Evolutionary conservation across 2,797 vertebrate genomes (phyloP).

Genomic region (Falco novaeseelandiae): DNA sequence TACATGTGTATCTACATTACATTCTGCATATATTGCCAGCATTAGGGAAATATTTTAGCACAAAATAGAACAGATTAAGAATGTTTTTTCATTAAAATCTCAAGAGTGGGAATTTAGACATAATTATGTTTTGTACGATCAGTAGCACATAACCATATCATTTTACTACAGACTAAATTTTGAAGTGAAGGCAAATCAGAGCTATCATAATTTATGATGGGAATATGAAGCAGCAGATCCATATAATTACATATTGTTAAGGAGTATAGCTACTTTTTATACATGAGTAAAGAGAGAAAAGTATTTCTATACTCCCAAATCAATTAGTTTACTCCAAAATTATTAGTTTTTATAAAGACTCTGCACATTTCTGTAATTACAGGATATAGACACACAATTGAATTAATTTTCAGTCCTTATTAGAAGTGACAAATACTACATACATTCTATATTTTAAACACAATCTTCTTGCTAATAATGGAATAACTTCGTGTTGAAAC

Average conservation of each 20-base stretch:
- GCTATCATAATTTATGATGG: not conserved
- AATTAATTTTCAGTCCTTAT: not conserved
- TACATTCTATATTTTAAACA: not conserved
- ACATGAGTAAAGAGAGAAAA: not conserved
- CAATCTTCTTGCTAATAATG: not conserved
- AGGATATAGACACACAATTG: not conserved
- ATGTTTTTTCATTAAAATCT: slow-evolving; percentile 23
- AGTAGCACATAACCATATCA: not conserved
- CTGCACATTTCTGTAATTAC: not conserved
- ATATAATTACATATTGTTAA: not conserved
- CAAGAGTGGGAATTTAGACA: not conserved
- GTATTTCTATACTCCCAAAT: not conserved
- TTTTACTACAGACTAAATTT: slow-evolving; percentile 19
- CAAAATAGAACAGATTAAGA: slow-evolving; percentile 4
- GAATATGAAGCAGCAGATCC: not conserved
- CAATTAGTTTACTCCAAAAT: not conserved
- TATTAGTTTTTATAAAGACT: not conserved
- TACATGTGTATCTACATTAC: not conserved
- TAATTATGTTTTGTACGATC: not conserved
- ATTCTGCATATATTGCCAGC: not conserved
- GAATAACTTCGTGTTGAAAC: slow-evolving; percentile 1
- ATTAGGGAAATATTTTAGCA: slow-evolving; percentile 13
- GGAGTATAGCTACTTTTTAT: not conserved
- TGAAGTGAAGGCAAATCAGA: slow-evolving; percentile 15
- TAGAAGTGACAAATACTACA: not conserved